Base-by-base conservation (phyloP, 2,113 vertebrate species). In the Blennius ocellaris region DNA sequence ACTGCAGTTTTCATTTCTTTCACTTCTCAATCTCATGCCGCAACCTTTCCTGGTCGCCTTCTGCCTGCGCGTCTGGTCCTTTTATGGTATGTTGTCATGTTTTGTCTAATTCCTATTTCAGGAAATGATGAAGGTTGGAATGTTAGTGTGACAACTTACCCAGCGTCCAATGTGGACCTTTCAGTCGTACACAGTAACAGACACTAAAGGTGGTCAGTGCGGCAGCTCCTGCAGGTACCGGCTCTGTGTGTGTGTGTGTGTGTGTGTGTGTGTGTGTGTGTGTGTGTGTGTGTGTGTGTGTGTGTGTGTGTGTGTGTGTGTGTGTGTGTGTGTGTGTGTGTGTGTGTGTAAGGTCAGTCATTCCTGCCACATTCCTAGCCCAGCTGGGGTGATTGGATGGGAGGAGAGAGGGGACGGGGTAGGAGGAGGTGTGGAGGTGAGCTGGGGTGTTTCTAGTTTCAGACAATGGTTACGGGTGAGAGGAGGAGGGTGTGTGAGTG, bases 301-400 rank as follows among this genome's bases (percentile, higher is more conserved):
- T 48, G 57, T 69, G 50, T 51, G 64, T 65, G 54, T 57, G 54
- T 63, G 78, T 67, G 58, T 63, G 75, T 50, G 38, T 51, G 76
- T 69, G 62, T 58, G 73, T 76, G 84, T 64, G 72, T 59, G 76
- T 67, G 83, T 59, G 76, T 51, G 68, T 57, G 80, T 69, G 76
- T 73, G 70, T 62, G 72, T 56, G 80, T 67, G 59, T 62, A 57
- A 69, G 80, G 83, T 86, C 80, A 68, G 81, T 87, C 86, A 90
- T 90, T 90, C 88, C 87, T 83, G 82, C 77, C 78, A 84, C 89
- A 92, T 92, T 92, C 91, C 91, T 71, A 89, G 73, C 89, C 85
- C 91, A 90, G 90, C 91, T 91, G 91, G 89, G 81, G 85, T 87
- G 88, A 90, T 90, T 90, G 83, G 83, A 85, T 88, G 85, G 83